Base-by-base conservation (phyloP, 2,797 vertebrate species). In the Hylomyscus alleni region DNA sequence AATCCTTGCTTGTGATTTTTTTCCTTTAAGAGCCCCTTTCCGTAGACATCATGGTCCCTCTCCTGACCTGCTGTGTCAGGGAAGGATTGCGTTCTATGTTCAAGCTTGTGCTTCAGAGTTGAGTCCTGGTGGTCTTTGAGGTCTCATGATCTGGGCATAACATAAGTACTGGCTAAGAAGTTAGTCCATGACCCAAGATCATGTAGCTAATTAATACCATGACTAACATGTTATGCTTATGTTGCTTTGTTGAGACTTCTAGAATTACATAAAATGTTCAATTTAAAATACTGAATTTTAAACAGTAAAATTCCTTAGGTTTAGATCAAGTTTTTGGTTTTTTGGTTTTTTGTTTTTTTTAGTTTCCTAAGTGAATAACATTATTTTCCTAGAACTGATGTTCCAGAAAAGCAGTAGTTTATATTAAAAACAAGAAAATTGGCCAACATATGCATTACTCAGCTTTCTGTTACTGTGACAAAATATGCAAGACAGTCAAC, bases 201-300 rank as follows among this genome's bases (percentile, higher is more conserved):
- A 13, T 14, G 9, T 11, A 92, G 47, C 29, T 69, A 50, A 92
- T 75, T 65, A 58, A 73, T 22, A 50, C 22, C 40, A 34, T 47
- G 50, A 69, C 26, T 3, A 91, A 75, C 50, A 90, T 37, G 24
- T 29, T 62, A 37, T 72, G 3, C 29, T 29, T 77, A 29, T 3
- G 1, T 73, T 67, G 5, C 26, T 65, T 84, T 6, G 91, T 52
- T 67, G 11, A 76, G n/a, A 62, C 62, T 52, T 44, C 12, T 54
- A 83, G 56, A 90, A 75, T 37, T n/a, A 44, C 14, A 20, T 65
- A 8, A 7, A 22, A 81, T 67, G 7, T 8, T 50, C 58, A 24
- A 24, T 50, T 89, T 86, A 78, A 90, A 83, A 90, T 77, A 67
- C 22, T 83, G 47, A 72, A 52, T 84, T 84, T 84, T 72, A 54